Evolutionary conservation across 2,113 vertebrate genomes (phyloP).

Genomic region (Oryzias woworae): DNA sequence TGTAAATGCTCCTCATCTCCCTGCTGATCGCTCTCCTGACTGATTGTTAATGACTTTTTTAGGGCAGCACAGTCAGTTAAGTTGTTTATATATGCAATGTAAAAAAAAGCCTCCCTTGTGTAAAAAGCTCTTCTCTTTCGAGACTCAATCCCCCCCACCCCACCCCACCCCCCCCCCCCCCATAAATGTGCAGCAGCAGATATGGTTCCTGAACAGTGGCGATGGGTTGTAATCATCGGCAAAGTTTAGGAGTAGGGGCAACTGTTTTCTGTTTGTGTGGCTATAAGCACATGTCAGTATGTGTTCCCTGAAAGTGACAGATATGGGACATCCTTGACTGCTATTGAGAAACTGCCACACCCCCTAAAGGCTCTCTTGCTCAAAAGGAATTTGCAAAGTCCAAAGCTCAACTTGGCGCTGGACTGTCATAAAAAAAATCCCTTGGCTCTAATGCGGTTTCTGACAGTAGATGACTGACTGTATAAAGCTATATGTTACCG

Average conservation of each 20-base stretch:
- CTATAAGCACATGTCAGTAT: slow-evolving; percentile 28
- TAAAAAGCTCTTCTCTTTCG: slow-evolving; percentile 41
- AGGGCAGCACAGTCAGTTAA: slow-evolving; percentile 75
- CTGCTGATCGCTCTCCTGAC: slow-evolving; percentile 65
- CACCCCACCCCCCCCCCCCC: too few species aligned
- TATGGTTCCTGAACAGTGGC: slow-evolving; percentile 46
- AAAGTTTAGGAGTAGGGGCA: slow-evolving; percentile 54
- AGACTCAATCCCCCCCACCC: too few species aligned
- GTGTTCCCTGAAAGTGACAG: slow-evolving; percentile 69
- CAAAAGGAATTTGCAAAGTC: slow-evolving; percentile 60
- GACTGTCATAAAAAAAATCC: slow-evolving; percentile 51
- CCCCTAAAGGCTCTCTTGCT: slow-evolving; percentile 58
- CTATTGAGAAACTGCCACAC: slow-evolving; percentile 64
- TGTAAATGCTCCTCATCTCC: slow-evolving; percentile 63
- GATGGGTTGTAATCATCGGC: slow-evolving; percentile 65
- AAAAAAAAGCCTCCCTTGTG: slow-evolving; percentile 50
- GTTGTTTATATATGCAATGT: slow-evolving; percentile 75
- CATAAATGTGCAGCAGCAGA: slow-evolving; percentile 18
- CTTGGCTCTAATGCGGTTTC: slow-evolving; percentile 22
- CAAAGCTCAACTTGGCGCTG: slow-evolving; percentile 34
- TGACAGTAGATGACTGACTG: slow-evolving; percentile 15
- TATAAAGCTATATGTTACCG: neutral
- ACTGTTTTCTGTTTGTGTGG: slow-evolving; percentile 54
- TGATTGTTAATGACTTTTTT: slow-evolving; percentile 81
- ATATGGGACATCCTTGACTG: slow-evolving; percentile 74